Percentiles rank a stretch among this genome's conserved stretches.
phyloP scores from a whole-genome alignment of 2,888 invertebrate genomes.

The Choristoneura rosaceana region DNA sequence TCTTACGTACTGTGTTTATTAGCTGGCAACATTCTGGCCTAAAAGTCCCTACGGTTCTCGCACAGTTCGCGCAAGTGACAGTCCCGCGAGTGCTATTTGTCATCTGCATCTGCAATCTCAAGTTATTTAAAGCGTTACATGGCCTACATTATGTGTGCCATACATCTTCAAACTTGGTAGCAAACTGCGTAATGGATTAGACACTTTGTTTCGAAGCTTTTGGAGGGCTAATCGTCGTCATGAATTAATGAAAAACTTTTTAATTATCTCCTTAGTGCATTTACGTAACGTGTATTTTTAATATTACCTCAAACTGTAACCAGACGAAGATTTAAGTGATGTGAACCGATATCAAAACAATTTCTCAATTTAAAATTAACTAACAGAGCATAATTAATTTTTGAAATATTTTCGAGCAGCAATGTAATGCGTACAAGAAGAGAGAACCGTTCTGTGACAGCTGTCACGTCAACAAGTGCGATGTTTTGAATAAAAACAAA shows the following conservation, averaged over 20 bases:
- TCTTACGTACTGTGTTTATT: slow-evolving; percentile 5
- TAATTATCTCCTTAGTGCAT: too few relatives aligned
- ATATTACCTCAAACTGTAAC: too few relatives aligned
- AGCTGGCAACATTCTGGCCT: slow-evolving; percentile 24
- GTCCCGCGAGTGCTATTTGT: slow-evolving; percentile 54
- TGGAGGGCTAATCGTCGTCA: not conserved
- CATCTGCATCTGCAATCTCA: slow-evolving; percentile 58
- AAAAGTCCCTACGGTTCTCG: slow-evolving; percentile 45
- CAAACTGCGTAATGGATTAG: slow-evolving; percentile 2
- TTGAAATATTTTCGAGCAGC: too few relatives aligned
- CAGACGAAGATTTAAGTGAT: too few relatives aligned
- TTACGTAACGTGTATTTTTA: too few relatives aligned
- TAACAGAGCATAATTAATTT: too few relatives aligned
- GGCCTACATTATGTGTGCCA: slow-evolving; percentile 17
- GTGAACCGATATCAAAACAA: too few relatives aligned
- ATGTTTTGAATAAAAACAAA: too few relatives aligned
- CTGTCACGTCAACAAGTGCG: too few relatives aligned
- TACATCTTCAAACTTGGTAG: not conserved
- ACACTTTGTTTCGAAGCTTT: not conserved
- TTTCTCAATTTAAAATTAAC: too few relatives aligned
- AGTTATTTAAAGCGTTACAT: slow-evolving; percentile 52
- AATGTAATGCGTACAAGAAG: too few relatives aligned
- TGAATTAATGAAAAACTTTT: not conserved
- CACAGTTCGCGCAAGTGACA: slow-evolving; percentile 46
- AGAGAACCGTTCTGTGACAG: too few relatives aligned